These are phyloP conservation scores for Adineta ricciae DNA, from an alignment of 2,888 invertebrate species.

Conservation along the genomic window DNA sequence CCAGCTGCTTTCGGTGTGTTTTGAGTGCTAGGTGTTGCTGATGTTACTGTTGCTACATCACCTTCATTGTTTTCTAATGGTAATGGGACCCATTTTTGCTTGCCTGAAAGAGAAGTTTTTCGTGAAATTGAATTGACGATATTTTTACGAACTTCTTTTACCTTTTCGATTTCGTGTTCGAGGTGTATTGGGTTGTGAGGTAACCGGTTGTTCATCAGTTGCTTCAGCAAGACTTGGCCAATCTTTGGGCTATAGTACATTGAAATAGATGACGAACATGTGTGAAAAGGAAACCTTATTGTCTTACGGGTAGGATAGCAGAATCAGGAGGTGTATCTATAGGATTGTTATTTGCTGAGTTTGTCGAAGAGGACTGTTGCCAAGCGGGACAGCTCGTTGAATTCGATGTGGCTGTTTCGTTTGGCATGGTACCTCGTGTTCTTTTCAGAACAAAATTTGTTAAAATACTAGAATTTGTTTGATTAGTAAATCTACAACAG, in stretches of 20 bases:
- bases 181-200: slow-evolving; percentile 8
- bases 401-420: neutral
- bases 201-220: neutral
- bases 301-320: neutral
- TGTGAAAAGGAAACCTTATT: too few species aligned
- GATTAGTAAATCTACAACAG: neutral
- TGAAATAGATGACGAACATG: neutral
- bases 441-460: neutral
- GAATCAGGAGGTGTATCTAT: neutral
- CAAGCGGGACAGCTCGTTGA: neutral
- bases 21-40: neutral
- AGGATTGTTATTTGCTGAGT: neutral
- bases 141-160: neutral
- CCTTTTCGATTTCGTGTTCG: neutral
- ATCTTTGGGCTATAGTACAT: neutral
- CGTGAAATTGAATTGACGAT: too few species aligned
- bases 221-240: slow-evolving; percentile 15
- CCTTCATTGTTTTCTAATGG: neutral
- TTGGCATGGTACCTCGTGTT: neutral
- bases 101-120: neutral
- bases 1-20: too few species aligned
- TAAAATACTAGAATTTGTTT: neutral
- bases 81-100: slow-evolving; percentile 1
- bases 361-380: neutral
- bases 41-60: neutral